Base-by-base conservation (phyloP, 2,113 vertebrate genomes). In the Halichoeres trimaculatus region DNA sequence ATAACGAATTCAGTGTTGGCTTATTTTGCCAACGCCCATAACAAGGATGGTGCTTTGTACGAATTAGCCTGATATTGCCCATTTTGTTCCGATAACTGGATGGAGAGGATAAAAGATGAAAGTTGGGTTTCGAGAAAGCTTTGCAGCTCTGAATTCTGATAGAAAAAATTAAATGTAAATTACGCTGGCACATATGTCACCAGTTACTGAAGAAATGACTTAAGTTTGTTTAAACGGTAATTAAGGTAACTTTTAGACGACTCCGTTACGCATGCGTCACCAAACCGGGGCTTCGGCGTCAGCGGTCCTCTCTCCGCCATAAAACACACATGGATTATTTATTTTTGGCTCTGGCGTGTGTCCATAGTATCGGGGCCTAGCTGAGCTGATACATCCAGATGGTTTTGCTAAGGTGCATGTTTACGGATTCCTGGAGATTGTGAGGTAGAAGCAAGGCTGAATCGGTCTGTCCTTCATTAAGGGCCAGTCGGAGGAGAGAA, bases 381-480 rank as follows among this genome's bases (percentile, higher is more conserved):
- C 35, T 50, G 45, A 38, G 45, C 59, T 52, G 69, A 85, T 75
- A 59, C 79, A 77, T 62, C 85, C 91, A 92, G 80, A 86, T 92
- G 91, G 80, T 92, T 91, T 74, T 30, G 77, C 70, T 87, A 75
- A 90, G 84, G 76, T 88, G 66, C 53, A 50, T 93, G 90, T 93
- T 91, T 91, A 87, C 66, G 80, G 80, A 91, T 90, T 91, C 87
- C 77, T 85, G 88, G 38, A 88, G 91, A 74, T 76, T 65, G 65
- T 41, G 78, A 84, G 83, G 47, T 34, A 61, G 71, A 66, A 88
- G 76, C 55, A 24, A 62, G 80, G 63, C 78, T 72, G 59, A 51
- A 55, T 63, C 57, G 65, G 89, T 80, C 84, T 92, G 92, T 88
- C 83, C 86, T 87, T 89, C 80, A 91, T 93, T 91, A 90, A 20